phyloP scores from a whole-genome alignment of 2,797 vertebrate genomes.

The Chromis chromis region DNA sequence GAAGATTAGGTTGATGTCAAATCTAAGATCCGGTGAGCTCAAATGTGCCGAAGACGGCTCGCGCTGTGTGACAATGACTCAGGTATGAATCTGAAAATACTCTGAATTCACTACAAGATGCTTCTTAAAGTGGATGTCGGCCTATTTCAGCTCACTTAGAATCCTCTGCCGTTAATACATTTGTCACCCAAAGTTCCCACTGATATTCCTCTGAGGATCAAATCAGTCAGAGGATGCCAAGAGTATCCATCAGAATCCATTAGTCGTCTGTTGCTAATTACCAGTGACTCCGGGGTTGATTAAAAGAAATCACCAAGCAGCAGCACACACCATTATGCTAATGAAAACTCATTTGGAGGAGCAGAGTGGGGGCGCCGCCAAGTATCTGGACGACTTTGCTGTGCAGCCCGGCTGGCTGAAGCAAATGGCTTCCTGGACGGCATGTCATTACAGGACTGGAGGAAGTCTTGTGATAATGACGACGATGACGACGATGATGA shows the following conservation, averaged over 20 bases:
- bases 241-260: slow-evolving; percentile 80
- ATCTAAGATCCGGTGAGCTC: slow-evolving; percentile 50
- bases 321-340: slow-evolving; percentile 82
- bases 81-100: slow-evolving; percentile 27
- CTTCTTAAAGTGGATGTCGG: slow-evolving; percentile 38
- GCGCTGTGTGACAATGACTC: slow-evolving; percentile 26
- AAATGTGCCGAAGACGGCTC: slow-evolving; percentile 50
- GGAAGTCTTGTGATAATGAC: slow-evolving; percentile 58
- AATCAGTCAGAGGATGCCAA: slow-evolving; percentile 65
- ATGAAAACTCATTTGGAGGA: slow-evolving; percentile 80
- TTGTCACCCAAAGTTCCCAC: slow-evolving; percentile 39
- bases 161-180: slow-evolving; percentile 39
- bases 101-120: slow-evolving; percentile 17
- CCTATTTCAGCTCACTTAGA: slow-evolving; percentile 33
- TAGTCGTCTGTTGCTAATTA: slow-evolving; percentile 80
- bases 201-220: slow-evolving; percentile 53
- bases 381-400: slow-evolving; percentile 68
- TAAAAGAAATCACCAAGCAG: slow-evolving; percentile 81
- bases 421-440: slow-evolving; percentile 69
- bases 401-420: slow-evolving; percentile 52
- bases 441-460: slow-evolving; percentile 57
- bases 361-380: slow-evolving; percentile 57
- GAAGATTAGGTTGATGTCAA: slow-evolving; percentile 71
- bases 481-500: slow-evolving; percentile 49
- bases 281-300: slow-evolving; percentile 80